Percentiles rank a stretch among this genome's conserved stretches.
These are phyloP conservation scores for Psephotus haematonotus DNA, from an alignment of 2,113 vertebrate genomes.

Conservation along the genomic window DNA sequence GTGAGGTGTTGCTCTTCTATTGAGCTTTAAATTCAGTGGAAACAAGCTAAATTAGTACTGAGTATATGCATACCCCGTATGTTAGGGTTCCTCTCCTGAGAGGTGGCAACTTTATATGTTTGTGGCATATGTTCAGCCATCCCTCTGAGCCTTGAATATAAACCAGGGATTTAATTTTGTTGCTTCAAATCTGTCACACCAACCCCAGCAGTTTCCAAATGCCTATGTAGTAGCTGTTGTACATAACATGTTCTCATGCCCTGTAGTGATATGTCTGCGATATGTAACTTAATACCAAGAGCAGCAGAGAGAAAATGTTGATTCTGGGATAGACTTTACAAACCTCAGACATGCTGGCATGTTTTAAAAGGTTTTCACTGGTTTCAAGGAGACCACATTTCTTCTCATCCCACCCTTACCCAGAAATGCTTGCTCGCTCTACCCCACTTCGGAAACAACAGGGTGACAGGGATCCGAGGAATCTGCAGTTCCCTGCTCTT, in stretches of 20 bases:
- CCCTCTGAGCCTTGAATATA: not conserved
- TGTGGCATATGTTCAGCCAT: constrained; percentile 5
- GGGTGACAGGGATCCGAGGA: not conserved
- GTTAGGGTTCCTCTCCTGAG: not conserved
- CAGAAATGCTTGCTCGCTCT: not conserved
- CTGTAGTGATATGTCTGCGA: not conserved
- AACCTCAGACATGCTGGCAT: not conserved
- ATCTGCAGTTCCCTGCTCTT: not conserved
- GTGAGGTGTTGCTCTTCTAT: not conserved
- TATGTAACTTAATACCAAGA: not conserved
- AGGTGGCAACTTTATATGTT: constrained; percentile 8
- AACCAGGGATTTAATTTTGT: not conserved
- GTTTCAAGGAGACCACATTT: not conserved
- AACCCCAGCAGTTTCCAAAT: not conserved
- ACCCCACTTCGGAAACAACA: not conserved
- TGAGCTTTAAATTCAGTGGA: not conserved
- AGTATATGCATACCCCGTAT: not conserved
- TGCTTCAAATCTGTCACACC: not conserved
- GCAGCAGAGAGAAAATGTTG: not conserved
- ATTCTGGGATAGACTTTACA: not conserved
- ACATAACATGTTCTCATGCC: not conserved
- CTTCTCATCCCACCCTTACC: not conserved
- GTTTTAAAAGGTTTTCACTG: not conserved
- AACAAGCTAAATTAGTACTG: not conserved
- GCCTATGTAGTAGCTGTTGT: not conserved